Conservation (phyloP, 23 tunicate species). For the Styela clava region DNA sequence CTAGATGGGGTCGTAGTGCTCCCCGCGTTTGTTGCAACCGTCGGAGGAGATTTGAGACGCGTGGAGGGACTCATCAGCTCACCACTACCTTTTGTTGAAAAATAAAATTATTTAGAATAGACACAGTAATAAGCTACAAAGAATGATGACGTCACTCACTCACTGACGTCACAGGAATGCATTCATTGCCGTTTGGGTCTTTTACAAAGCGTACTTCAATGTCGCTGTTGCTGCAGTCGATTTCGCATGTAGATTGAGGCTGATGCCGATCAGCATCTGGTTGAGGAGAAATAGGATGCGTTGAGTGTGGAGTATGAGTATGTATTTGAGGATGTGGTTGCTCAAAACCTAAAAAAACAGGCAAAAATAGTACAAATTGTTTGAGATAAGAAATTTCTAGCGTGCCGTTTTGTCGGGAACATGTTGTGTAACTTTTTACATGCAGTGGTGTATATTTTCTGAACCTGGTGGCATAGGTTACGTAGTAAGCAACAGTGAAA, state of each 20-base stretch:
- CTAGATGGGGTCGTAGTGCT: background rate
- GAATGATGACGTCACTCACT: background rate
- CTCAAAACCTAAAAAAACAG: slow-evolving; percentile 2
- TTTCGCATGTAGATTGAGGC: slow-evolving; percentile 49
- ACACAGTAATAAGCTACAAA: too few relatives aligned
- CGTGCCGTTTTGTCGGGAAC: too few relatives aligned
- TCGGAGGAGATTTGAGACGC: background rate
- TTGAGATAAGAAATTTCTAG: too few relatives aligned
- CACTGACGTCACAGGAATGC: background rate
- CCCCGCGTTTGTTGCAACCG: background rate
- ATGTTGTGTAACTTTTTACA: too few relatives aligned
- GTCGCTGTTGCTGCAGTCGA: slow-evolving; percentile 80
- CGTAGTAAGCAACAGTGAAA: too few relatives aligned
- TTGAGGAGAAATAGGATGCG: background rate
- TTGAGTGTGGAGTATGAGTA: background rate
- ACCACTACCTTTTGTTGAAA: background rate
- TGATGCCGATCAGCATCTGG: background rate
- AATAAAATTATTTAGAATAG: background rate
- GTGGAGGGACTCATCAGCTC: background rate
- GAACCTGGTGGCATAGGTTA: too few relatives aligned
- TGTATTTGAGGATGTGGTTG: background rate
- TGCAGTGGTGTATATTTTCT: too few relatives aligned
- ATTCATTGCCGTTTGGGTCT: slow-evolving; percentile 25
- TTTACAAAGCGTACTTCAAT: slow-evolving; percentile 50
- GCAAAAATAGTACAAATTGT: too few relatives aligned